Base-by-base conservation (phyloP, 2,113 vertebrate species). In the Natator depressus region DNA sequence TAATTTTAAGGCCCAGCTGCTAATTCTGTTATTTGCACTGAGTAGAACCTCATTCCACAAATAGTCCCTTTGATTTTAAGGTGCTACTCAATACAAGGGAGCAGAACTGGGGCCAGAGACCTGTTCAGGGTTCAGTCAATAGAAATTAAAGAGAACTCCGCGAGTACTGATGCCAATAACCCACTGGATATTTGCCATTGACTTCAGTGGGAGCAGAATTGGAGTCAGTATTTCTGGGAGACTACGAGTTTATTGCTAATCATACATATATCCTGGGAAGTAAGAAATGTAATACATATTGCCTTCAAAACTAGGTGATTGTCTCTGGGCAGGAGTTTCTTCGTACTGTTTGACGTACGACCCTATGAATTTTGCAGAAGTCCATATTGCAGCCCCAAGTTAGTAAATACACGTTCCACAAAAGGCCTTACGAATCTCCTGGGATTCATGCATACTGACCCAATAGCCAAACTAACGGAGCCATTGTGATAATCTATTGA, bases 121-220 rank as follows among this genome's bases (percentile, higher is more conserved):
- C 9, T 86, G 38, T 57, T 29, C 53, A 87, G 75, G 6, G 54
- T 96, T 92, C 65, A 54, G 78, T 80, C 9, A 0, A 47, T 22
- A 75, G 31, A 92, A n/a, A 8, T 85, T 35, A 85, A 72, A 62
- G 75, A 79, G 47, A 75, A 24, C 35, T 50, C 55, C 85, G 91
- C n/a, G 27, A 38, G 3, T 38, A 57, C 11, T 49, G 57, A 13
- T 91, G 49, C 46, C 31, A 25, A 84, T 91, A 80, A 96, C 17
- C 29, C 81, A 25, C 4, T 81, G 65, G 31, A 96, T 42, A 55
- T 93, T 94, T 92, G 29, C 62, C 16, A 9, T n/a, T 93, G 75
- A 69, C 51, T 93, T 95, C 80, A 90, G 75, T 88, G 47, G 47
- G 79, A 91, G 54, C 59, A 93, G 75, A 93, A 91, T 5, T 9